Evolutionary conservation across 1,140 invertebrate species (phyloP).

Genomic region (Psix sp.): DNA sequence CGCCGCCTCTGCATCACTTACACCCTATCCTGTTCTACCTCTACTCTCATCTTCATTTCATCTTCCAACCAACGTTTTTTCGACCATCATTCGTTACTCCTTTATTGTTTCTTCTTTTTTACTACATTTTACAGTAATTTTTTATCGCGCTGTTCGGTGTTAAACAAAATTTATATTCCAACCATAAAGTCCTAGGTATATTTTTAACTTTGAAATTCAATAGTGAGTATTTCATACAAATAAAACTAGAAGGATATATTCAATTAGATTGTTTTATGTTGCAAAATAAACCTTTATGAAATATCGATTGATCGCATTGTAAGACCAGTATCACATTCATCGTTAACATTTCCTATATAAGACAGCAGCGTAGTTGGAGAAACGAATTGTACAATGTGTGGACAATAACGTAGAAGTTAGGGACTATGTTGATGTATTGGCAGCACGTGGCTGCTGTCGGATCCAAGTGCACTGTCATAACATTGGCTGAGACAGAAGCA

Average conservation of each 20-base stretch:
- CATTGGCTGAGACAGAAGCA: conserved; percentile 35
- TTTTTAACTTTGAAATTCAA: too few relatives aligned
- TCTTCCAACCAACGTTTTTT: conserved; percentile 39
- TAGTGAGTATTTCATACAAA: too few relatives aligned
- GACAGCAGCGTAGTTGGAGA: conserved; percentile 54
- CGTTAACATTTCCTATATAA: conserved; percentile 72
- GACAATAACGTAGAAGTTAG: conserved; percentile 66
- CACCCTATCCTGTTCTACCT: conserved; percentile 49
- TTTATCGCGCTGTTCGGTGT: conserved; percentile 18
- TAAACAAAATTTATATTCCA: conserved; percentile 29
- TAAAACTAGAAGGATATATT: conserved; percentile 3
- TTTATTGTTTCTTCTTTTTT: conserved; percentile 48
- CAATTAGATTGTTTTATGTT: conserved; percentile 19
- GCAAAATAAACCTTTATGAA: conserved; percentile 26
- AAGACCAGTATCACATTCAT: conserved; percentile 60
- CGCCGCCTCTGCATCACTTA: conserved; percentile 46
- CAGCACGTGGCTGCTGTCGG: conserved; percentile 63
- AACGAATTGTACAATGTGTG: conserved; percentile 55
- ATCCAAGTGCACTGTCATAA: conserved; percentile 40
- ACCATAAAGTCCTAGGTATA: too few relatives aligned
- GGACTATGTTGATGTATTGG: conserved; percentile 68
- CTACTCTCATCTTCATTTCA: conserved; percentile 43
- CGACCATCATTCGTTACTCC: conserved; percentile 46
- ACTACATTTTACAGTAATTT: conserved; percentile 26
- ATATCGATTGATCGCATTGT: conserved; percentile 60